phyloP scores from a whole-genome alignment of 1,140 invertebrate species.

The Philotrypesis tridentata region DNA sequence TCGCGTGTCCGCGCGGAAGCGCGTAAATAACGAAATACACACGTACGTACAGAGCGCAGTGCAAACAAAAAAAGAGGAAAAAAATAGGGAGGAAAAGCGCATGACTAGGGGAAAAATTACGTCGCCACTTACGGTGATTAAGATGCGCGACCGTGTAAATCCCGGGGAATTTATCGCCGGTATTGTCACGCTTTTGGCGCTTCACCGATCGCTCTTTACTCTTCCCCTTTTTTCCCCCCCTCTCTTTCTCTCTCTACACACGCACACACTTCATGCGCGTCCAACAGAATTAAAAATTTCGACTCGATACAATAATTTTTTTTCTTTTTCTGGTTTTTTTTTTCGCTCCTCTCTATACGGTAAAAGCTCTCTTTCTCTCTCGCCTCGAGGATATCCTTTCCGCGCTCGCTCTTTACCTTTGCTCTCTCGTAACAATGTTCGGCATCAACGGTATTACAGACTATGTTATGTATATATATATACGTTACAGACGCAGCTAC shows the following conservation, averaged over 20 bases:
- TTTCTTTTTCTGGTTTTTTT: background rate
- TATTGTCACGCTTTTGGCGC: background rate
- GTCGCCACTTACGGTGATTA: slow-evolving; percentile 36
- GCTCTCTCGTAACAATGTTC: too few species aligned
- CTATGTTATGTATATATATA: too few species aligned
- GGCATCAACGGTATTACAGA: too few species aligned
- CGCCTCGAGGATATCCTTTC: too few species aligned
- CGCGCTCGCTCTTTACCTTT: too few species aligned
- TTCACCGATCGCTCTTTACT: background rate
- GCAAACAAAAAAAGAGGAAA: slow-evolving; percentile 9
- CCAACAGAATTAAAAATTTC: background rate
- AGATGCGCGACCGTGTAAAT: slow-evolving; percentile 23
- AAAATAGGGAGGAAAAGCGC: too few species aligned
- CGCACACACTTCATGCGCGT: too few species aligned
- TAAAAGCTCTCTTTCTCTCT: too few species aligned
- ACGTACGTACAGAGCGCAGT: background rate
- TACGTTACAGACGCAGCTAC: background rate
- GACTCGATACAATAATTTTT: too few species aligned
- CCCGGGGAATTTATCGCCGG: slow-evolving; percentile 10
- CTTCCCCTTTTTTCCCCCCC: too few species aligned
- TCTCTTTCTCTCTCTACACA: too few species aligned
- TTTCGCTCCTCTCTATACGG: too few species aligned
- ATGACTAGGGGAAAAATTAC: background rate
- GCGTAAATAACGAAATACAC: slow-evolving; percentile 35
- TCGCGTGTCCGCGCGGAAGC: background rate